phyloP scores from a whole-genome alignment of 2,888 invertebrate genomes.

The Drosophila mettleri region DNA sequence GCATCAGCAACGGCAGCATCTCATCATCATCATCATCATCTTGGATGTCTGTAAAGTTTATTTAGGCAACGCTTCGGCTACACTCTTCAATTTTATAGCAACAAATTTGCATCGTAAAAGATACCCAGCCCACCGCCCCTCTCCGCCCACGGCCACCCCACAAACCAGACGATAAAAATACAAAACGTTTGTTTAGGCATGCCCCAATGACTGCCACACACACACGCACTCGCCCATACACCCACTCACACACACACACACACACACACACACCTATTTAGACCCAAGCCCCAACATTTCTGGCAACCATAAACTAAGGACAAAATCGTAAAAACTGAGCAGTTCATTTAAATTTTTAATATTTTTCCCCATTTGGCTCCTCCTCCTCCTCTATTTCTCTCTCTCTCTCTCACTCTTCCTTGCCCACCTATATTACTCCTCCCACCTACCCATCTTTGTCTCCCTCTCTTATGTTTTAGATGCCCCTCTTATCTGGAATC shows the following conservation, averaged over 20 bases:
- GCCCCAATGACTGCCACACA: conserved; percentile 43
- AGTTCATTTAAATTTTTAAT: conserved; percentile 81
- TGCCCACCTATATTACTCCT: too few relatives aligned
- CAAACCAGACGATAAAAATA: conserved; percentile 70
- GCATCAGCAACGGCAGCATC: conserved; percentile 43
- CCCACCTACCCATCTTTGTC: neutral
- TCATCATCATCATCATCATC: conserved; percentile 79
- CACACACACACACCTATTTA: conserved; percentile 9
- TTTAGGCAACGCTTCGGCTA: conserved; percentile 71
- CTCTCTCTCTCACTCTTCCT: too few relatives aligned
- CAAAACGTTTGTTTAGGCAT: conserved; percentile 79
- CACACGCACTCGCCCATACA: conserved; percentile 6
- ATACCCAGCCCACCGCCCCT: conserved; percentile 53
- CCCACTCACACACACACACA: neutral
- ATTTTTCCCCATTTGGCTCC: conserved; percentile 59
- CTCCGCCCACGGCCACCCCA: conserved; percentile 24
- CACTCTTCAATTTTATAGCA: conserved; percentile 81
- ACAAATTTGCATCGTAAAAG: conserved; percentile 79
- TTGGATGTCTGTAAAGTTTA: conserved; percentile 76
- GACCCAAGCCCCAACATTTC: conserved; percentile 12
- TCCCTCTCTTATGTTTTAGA: conserved; percentile 50
- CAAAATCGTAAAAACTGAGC: conserved; percentile 80
- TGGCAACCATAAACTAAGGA: conserved; percentile 69
- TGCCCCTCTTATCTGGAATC: conserved; percentile 35
- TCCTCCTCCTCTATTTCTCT: conserved; percentile 30